Evolutionary conservation across 1,140 invertebrate species (phyloP).

Genomic region (Cotesia chilonis): DNA sequence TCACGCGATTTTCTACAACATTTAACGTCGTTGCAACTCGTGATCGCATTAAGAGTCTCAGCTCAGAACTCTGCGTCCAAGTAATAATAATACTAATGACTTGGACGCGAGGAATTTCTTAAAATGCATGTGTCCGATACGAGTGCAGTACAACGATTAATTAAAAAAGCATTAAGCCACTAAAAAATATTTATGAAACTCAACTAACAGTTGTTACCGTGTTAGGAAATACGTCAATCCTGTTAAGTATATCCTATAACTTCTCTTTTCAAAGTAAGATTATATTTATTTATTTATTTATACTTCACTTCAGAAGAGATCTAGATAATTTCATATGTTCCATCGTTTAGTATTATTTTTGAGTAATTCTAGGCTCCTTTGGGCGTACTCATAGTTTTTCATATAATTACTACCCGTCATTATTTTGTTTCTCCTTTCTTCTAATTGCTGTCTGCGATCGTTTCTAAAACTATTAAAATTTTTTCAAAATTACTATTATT

Average conservation of each 20-base stretch:
- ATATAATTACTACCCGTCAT: conserved; percentile 59
- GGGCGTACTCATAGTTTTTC: conserved; percentile 53
- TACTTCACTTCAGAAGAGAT: conserved; percentile 26
- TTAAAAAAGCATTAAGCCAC: conserved; percentile 60
- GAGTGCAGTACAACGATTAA: conserved; percentile 54
- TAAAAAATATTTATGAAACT: conserved; percentile 5
- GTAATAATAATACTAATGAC: conserved; percentile 38
- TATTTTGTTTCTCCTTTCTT: conserved; percentile 33
- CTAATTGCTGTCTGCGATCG: conserved; percentile 18
- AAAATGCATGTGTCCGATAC: conserved; percentile 22
- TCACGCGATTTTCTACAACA: conserved; percentile 32
- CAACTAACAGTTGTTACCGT: background rate
- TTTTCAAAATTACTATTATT: background rate
- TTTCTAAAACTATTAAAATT: background rate
- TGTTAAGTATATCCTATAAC: background rate
- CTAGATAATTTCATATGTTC: conserved; percentile 61
- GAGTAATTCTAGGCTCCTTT: conserved; percentile 62
- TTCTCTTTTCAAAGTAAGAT: background rate
- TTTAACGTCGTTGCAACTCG: conserved; percentile 16
- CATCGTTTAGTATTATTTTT: conserved; percentile 62
- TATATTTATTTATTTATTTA: background rate
- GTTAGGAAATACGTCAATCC: background rate
- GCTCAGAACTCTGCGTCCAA: conserved; percentile 10
- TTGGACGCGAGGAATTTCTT: conserved; percentile 29
- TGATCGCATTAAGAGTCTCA: conserved; percentile 22